Evolutionary conservation across 2,797 vertebrate genomes (phyloP).

Genomic region (Pitangus sulphuratus): DNA sequence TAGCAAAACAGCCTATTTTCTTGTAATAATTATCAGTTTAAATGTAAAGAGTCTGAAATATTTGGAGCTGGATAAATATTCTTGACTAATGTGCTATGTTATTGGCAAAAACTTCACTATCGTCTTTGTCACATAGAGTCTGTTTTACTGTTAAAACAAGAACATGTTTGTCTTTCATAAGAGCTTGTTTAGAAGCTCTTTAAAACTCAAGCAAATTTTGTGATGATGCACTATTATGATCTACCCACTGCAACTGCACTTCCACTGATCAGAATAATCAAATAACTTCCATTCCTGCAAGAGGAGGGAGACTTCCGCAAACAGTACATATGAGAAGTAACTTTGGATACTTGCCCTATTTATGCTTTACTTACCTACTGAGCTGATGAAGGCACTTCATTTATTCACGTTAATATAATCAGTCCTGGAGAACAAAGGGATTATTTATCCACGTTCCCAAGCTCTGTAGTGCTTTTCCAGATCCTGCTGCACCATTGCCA

Average conservation of each 20-base stretch:
- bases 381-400: not conserved
- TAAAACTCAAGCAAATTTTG: slow-evolving; percentile 11
- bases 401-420: not conserved
- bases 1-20: not conserved
- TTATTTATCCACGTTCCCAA: rapidly evolving
- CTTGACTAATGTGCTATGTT: not conserved
- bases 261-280: slow-evolving; percentile 41
- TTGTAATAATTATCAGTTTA: not conserved
- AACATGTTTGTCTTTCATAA: not conserved
- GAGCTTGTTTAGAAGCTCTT: slow-evolving; percentile 4
- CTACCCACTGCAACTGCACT: not conserved
- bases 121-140: not conserved
- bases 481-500: not conserved
- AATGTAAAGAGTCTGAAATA: not conserved
- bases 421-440: not conserved
- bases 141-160: not conserved
- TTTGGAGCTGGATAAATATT: not conserved
- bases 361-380: not conserved
- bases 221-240: not conserved
- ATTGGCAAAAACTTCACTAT: not conserved
- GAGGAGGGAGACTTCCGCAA: slow-evolving; percentile 27
- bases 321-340: not conserved
- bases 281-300: not conserved
- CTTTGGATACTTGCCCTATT: not conserved
- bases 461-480: not conserved